A percentile compares a stretch with the other conserved stretches of the same genome.
Conservation (phyloP, 2,797 vertebrate species). For the Meda fulgida region DNA sequence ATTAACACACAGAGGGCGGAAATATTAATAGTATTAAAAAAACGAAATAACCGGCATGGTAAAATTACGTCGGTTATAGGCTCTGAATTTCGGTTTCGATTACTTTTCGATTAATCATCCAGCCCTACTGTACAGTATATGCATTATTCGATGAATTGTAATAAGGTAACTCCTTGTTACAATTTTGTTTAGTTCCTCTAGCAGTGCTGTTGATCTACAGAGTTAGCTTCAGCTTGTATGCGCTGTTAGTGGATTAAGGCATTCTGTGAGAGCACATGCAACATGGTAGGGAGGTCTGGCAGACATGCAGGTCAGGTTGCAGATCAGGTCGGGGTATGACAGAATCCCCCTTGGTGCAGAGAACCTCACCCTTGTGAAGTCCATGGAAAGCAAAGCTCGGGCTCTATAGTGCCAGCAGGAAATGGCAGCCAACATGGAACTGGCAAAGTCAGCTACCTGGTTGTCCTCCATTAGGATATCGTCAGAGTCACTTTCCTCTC, state of each 20-base stretch:
- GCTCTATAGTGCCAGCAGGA: constrained; percentile 86
- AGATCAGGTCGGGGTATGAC: background rate
- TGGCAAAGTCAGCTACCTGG: constrained; percentile 83
- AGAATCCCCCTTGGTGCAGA: constrained; percentile 53
- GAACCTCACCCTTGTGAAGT: constrained; percentile 80
- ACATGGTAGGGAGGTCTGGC: background rate
- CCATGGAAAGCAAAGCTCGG: constrained; percentile 82
- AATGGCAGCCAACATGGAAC: constrained; percentile 85
- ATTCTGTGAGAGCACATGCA: constrained; percentile 31
- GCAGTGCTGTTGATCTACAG: background rate
- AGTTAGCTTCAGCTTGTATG: background rate
- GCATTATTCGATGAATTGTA: constrained; percentile 37
- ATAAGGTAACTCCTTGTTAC: constrained; percentile 1
- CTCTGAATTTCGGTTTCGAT: no score
- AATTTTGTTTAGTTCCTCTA: background rate
- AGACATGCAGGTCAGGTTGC: constrained; percentile 36
- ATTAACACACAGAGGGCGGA: no score
- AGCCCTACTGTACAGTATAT: no score
- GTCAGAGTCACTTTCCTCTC: constrained; percentile 72
- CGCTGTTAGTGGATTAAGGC: constrained; percentile 30
- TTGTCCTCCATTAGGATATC: constrained; percentile 79
- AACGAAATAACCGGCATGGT: no score
- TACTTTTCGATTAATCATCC: no score
- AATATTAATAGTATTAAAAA: no score
- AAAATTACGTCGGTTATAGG: no score